Evolutionary conservation across 2,113 vertebrate genomes (phyloP).

Genomic region (Bostrychus sinensis): DNA sequence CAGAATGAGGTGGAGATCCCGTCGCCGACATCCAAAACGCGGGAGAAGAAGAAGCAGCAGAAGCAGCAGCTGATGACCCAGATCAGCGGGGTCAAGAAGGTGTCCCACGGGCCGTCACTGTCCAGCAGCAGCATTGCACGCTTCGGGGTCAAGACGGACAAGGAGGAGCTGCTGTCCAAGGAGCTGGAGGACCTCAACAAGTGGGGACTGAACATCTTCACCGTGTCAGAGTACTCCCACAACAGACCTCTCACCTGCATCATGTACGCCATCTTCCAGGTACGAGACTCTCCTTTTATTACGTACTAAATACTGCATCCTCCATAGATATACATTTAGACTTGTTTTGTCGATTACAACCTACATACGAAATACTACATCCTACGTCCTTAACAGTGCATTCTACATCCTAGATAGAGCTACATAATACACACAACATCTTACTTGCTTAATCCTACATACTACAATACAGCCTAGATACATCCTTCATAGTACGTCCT

Average conservation of each 20-base stretch:
- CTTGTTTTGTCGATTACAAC: no score
- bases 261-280: conserved; percentile 99
- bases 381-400: no score
- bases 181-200: conserved; percentile 98
- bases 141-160: conserved; percentile 95
- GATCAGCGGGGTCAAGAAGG: conserved; percentile 96
- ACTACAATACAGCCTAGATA: no score
- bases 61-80: conserved; percentile 97
- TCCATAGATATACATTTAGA: not conserved
- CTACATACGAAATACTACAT: no score
- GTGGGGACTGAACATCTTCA: conserved; percentile 98
- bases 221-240: conserved; percentile 92
- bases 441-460: not conserved
- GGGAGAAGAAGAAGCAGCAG: conserved; percentile 95
- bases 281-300: conserved; percentile 46
- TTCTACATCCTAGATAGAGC: no score
- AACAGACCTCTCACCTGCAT: conserved; percentile 95
- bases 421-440: no score
- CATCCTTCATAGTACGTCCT: not conserved
- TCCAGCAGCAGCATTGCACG: conserved; percentile 93
- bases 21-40: conserved; percentile 92
- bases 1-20: conserved; percentile 99
- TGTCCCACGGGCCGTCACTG: conserved; percentile 92
- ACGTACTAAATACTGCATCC: no score
- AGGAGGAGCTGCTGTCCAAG: conserved; percentile 95